Conservation (phyloP, 2,113 vertebrate species). For the Acrocephalus arundinaceus region DNA sequence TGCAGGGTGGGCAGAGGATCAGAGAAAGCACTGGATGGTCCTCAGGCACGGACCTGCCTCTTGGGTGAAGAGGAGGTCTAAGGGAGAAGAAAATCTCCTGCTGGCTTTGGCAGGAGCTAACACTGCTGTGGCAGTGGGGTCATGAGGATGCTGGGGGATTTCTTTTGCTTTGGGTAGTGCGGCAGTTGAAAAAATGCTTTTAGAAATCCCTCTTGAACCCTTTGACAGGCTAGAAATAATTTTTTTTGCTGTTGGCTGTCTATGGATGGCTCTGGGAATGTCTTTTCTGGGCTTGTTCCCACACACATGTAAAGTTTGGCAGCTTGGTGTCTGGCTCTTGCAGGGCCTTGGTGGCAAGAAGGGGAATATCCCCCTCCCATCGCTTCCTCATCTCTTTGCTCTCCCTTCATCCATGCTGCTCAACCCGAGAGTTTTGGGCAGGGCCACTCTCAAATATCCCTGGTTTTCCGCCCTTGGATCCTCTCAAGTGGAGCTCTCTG, state of each 20-base stretch:
- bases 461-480: not conserved
- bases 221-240: not conserved
- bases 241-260: not conserved
- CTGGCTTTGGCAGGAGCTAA: not conserved
- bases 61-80: not conserved
- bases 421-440: accelerated
- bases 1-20: not conserved
- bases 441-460: not conserved
- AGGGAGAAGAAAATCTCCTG: not conserved
- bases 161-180: not conserved
- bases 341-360: not conserved
- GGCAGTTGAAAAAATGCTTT: not conserved
- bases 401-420: not conserved
- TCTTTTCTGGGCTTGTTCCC: not conserved
- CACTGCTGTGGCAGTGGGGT: not conserved
- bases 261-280: not conserved
- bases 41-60: not conserved
- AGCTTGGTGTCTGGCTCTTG: not conserved
- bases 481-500: not conserved
- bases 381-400: not conserved
- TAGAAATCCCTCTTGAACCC: not conserved
- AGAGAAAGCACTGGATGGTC: not conserved
- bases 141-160: not conserved
- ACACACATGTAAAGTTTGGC: not conserved
- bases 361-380: not conserved